Evolutionary conservation across 2,888 invertebrate species (phyloP).

Genomic region (Aleiodes leptofemur): DNA sequence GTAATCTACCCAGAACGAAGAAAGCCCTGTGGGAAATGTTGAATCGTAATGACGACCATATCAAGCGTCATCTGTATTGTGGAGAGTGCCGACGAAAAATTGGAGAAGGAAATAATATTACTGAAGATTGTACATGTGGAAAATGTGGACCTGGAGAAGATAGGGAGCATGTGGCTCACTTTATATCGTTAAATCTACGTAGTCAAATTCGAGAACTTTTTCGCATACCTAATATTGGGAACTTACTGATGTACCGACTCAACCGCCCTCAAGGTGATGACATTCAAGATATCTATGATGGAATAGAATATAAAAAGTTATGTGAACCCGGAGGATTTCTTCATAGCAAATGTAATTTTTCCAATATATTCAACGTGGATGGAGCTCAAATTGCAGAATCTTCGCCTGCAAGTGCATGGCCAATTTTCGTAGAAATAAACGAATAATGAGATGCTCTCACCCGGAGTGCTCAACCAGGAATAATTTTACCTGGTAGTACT

Average conservation of each 20-base stretch:
- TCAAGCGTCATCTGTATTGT: not conserved
- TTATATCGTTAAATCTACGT: not conserved
- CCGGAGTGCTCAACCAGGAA: slow-evolving; percentile 3
- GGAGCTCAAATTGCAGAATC: slow-evolving; percentile 40
- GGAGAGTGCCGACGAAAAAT: not conserved
- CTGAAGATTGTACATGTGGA: not conserved
- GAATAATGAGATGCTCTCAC: too few species aligned
- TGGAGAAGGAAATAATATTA: not conserved
- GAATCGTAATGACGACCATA: not conserved
- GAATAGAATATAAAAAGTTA: slow-evolving; percentile 6
- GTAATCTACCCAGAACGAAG: not conserved
- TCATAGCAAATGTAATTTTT: slow-evolving; percentile 40
- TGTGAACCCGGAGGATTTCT: slow-evolving; percentile 41
- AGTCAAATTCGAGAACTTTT: not conserved
- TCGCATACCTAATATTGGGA: slow-evolving; percentile 8
- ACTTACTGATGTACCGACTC: not conserved
- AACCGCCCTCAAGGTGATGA: not conserved
- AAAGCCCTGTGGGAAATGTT: not conserved
- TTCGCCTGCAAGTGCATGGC: slow-evolving; percentile 43
- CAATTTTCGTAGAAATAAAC: slow-evolving; percentile 46
- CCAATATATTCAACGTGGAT: slow-evolving; percentile 41
- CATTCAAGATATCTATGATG: slow-evolving; percentile 28
- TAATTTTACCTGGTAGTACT: not conserved
- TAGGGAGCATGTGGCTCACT: not conserved
- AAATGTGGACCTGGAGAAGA: not conserved